Percentiles rank a stretch among this genome's conserved stretches.
Evolutionary conservation across 2,888 invertebrate species (phyloP).

Genomic region (Xestia ashworthii): DNA sequence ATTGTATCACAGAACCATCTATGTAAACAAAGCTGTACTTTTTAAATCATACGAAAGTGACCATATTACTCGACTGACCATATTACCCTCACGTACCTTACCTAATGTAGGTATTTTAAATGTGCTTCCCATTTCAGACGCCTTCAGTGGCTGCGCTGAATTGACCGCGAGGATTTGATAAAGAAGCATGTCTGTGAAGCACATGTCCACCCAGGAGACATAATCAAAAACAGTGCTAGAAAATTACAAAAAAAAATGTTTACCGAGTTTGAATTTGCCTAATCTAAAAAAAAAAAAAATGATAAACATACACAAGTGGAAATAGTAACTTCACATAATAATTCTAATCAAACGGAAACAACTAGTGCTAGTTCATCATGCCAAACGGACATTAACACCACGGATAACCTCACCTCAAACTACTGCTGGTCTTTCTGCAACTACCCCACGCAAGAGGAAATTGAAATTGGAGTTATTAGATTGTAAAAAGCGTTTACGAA

Average conservation of each 20-base stretch:
- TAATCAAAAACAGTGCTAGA: conserved; percentile 7
- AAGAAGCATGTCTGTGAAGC: conserved; percentile 28
- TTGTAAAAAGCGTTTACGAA: conserved; percentile 13
- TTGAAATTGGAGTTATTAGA: conserved; percentile 5
- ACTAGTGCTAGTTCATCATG: conserved; percentile 8
- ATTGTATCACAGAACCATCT: too few relatives aligned
- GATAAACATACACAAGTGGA: conserved; percentile 20
- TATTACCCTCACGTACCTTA: too few relatives aligned
- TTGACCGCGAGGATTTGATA: conserved; percentile 33
- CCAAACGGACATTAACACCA: conserved; percentile 8
- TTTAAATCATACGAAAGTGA: too few relatives aligned
- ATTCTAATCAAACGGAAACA: conserved; percentile 9
- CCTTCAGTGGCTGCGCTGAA: conserved; percentile 23
- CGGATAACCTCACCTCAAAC: conserved; percentile 16
- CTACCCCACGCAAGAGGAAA: conserved; percentile 30
- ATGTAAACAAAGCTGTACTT: too few relatives aligned
- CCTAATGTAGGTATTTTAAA: conserved; percentile 16
- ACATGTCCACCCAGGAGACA: conserved; percentile 30
- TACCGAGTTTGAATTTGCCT: conserved; percentile 24
- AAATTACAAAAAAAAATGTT: conserved; percentile 23
- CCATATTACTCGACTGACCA: too few relatives aligned
- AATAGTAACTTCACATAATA: conserved; percentile 6
- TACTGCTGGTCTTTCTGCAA: conserved; percentile 24
- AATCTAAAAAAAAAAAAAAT: conserved; percentile 9
- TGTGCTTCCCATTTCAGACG: conserved; percentile 34